A percentile compares a stretch with the other conserved stretches of the same genome.
Evolutionary conservation across 2,113 vertebrate genomes (phyloP).

Genomic region (Rhea pennata): DNA sequence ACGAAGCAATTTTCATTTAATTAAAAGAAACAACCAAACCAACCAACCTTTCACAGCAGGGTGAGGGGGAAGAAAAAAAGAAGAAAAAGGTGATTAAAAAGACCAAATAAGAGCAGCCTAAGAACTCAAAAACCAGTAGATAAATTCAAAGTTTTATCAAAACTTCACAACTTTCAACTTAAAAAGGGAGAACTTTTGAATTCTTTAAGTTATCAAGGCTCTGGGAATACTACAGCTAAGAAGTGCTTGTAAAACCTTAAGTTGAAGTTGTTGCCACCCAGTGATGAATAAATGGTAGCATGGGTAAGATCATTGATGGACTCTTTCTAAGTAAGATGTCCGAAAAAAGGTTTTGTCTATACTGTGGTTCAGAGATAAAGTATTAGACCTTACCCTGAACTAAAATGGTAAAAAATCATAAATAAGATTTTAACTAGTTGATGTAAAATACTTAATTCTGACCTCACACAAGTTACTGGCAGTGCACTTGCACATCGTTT

Average conservation of each 20-base stretch:
- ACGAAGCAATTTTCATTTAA: not conserved
- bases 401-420: not conserved
- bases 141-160: not conserved
- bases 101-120: not conserved
- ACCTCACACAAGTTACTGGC: not conserved
- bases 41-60: not conserved
- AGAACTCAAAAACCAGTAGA: not conserved
- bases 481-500: fast-evolving
- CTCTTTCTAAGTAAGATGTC: not conserved
- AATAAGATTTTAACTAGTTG: not conserved
- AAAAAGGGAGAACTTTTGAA: not conserved
- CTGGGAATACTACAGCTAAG: not conserved
- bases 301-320: not conserved
- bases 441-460: not conserved
- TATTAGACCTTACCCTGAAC: not conserved
- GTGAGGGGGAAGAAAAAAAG: not conserved
- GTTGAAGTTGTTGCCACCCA: not conserved
- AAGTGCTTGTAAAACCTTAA: not conserved
- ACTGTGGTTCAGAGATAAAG: not conserved
- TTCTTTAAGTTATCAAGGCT: not conserved
- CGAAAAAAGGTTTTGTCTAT: not conserved
- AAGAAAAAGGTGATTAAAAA: not conserved
- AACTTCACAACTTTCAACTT: not conserved
- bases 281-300: not conserved
- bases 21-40: not conserved